Evolutionary conservation across 2,113 vertebrate genomes (phyloP), one percentile per base, ranked within the genome.

Genomic region (Lepisosteus osseus): DNA sequence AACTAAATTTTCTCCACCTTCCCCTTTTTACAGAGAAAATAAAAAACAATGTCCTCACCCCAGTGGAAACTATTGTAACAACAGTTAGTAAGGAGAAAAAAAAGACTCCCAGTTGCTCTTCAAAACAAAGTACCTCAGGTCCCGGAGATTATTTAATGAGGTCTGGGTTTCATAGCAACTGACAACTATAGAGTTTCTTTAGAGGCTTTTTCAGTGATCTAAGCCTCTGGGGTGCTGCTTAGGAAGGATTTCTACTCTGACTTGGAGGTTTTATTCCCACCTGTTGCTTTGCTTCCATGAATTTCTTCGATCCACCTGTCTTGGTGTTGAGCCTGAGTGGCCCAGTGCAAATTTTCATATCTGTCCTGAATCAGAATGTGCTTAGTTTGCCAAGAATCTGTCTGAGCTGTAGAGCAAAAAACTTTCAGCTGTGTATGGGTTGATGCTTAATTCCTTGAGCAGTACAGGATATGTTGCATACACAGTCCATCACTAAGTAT

Each of bases 131-230:
- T 51, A 1, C 47, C 1, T 51, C 9, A 2, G 47, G 5, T 51
- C 47, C 47, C 9, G 47, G 47, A 51, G 47, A 51, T 51, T 5
- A 6, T 51, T 9, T 6, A 80, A 73, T 72, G 70, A 81, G 81
- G 80, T 85, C 85, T 82, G 82, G 69, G 84, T 83, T 85, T 79
- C 84, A 72, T 76, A 84, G 86, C 85, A 76, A 79, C 57, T 80
- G 75, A 82, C 84, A 80, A 78, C 80, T 80, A 74, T 67, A 61
- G 68, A 62, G 72, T 13, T 67, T 47, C 74, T 71, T 61, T 73
- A 29, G 29, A 29, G 29, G 29, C 57, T n/a, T 54, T 64, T 17
- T 6, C 29, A 17, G 17, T 40, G 17, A 17, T 51, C 29, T 11
- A 14, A 8, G 67, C 72, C 47, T 66, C 57, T 72, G 9, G 7